Evolutionary conservation across 2,113 vertebrate species (phyloP).

Genomic region (Felis catus): F.catus_Fca126_mat1.0 CM031426.1:6377501-6378000

Average conservation of each 20-base stretch:
- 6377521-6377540: neutral
- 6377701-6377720: too few relatives aligned
- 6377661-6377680: neutral
- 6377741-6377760: neutral
- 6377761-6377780: neutral
- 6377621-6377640: neutral
- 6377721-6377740: neutral
- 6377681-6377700: neutral
- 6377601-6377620: neutral
- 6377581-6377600: neutral
- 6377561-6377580: neutral
- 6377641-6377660: neutral
- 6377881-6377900: neutral
- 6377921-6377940: neutral
- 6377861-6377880: too few relatives aligned
- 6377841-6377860: neutral
- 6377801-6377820: neutral
- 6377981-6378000: neutral
- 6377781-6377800: neutral
- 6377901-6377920: neutral
- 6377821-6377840: neutral
- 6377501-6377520: neutral
- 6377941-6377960: neutral
- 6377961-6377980: neutral
- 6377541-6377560: neutral